Percentiles rank a stretch among this genome's conserved stretches.
phyloP scores from a whole-genome alignment of 2,888 invertebrate genomes.

The Schizaphis graminum region DNA sequence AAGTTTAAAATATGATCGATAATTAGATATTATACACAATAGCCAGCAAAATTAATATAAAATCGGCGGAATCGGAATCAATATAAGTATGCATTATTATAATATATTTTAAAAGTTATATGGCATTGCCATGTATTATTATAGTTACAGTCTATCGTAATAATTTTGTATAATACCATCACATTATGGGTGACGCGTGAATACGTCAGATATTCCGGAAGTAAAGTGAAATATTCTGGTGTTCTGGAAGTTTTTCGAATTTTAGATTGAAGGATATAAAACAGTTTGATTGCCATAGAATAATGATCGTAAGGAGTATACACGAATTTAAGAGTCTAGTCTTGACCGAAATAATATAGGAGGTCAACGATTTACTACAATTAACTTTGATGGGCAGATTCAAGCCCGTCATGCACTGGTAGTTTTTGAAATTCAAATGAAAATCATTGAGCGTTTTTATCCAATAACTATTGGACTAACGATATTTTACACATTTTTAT shows the following conservation, averaged over 20 bases:
- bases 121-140: not conserved
- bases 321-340: not conserved
- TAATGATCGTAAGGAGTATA: not conserved
- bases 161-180: not conserved
- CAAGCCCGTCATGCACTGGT: constrained; percentile 74
- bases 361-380: not conserved
- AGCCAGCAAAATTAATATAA: not conserved
- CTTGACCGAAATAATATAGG: not conserved
- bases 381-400: not conserved
- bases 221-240: not conserved
- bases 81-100: not conserved
- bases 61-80: too few relatives aligned
- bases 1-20: not conserved
- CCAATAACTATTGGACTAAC: constrained; percentile 72
- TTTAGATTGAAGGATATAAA: not conserved
- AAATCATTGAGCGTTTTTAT: constrained; percentile 71
- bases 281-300: not conserved
- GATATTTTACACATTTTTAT: constrained; percentile 73
- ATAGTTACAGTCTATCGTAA: not conserved
- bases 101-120: not conserved
- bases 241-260: not conserved
- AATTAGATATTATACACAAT: not conserved
- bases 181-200: not conserved
- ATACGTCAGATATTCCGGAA: too few relatives aligned
- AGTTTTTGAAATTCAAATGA: constrained; percentile 76